A percentile compares a stretch with the other conserved stretches of the same genome.
These are phyloP conservation scores for Lasioglossum lativentre DNA, from an alignment of 2,888 invertebrate genomes.

Conservation along the genomic window DNA sequence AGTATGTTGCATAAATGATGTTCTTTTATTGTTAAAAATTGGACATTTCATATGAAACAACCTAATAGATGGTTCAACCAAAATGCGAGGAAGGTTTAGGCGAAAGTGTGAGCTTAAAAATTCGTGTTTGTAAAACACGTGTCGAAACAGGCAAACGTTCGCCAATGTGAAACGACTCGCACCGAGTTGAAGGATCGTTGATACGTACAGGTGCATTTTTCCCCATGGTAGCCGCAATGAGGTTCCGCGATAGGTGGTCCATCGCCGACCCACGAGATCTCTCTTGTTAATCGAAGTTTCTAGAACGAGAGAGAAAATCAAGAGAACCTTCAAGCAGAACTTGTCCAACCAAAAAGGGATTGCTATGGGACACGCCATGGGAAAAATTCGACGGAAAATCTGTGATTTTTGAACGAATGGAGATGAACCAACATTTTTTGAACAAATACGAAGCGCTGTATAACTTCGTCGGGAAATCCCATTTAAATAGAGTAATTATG, in stretches of 20 bases:
- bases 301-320: slow-evolving; percentile 82
- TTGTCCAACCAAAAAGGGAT: background rate
- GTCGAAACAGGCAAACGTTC: background rate
- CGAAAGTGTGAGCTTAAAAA: background rate
- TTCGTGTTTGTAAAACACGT: background rate
- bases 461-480: too few species aligned
- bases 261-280: slow-evolving; percentile 92
- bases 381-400: background rate
- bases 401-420: background rate
- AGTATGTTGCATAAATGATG: too few species aligned
- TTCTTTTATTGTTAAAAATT: too few species aligned
- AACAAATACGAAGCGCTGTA: background rate
- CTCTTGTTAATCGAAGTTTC: slow-evolving; percentile 90
- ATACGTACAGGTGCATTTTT: slow-evolving; percentile 95
- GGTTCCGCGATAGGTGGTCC: slow-evolving; percentile 94
- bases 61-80: too few species aligned
- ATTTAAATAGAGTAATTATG: too few species aligned
- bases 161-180: background rate
- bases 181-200: background rate
- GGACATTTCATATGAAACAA: too few species aligned
- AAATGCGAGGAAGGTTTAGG: too few species aligned
- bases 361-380: background rate
- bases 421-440: background rate
- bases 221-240: slow-evolving; percentile 94
- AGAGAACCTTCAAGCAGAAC: background rate